Evolutionary conservation across 2,113 vertebrate genomes (phyloP), one percentile per base, ranked within the genome.

Genomic region (Opisthocomus hoazin): DNA sequence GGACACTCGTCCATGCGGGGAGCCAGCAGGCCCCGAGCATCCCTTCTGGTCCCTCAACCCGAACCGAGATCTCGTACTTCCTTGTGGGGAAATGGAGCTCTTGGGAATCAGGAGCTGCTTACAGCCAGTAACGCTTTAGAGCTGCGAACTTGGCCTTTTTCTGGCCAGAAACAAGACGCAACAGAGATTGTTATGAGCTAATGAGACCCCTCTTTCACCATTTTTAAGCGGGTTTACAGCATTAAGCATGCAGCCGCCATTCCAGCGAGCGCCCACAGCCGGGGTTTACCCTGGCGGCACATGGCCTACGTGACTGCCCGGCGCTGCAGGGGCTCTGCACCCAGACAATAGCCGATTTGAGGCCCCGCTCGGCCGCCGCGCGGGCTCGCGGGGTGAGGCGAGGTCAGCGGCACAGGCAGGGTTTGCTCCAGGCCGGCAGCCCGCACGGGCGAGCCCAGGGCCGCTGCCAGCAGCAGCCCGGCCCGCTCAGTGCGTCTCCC

Each of bases 281-380:
- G 0, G 68, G 87, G 58, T 81, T 96, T 93, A 97, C 75, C 94
- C 84, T 63, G 64, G 73, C 26, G 4, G 57, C 66, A 54, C 73
- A 63, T 1, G 51, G 94, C 51, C 94, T 96, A 91, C 91, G 82
- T 97, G 96, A 95, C 93, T 65, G 23, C 81, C 86, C 36, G 6
- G 65, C 1, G 0, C 39, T 58, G 16, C 45, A 23, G 76, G 73
- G 82, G 65, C 91, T 89, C 92, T 39, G 86, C 71, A 71, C 64
- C 91, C 16, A 70, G 78, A 97, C 96, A 97, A 97, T 96, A 45
- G 77, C 11, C 37, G 5, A 96, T 93, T 93, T 96, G 97, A 96
- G 48, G 93, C 36, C 77, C 65, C 4, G 61, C 89, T 92, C 70
- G 20, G 79, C 37, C 32, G 11, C 53, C 8, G 70, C 32, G 12